Evolutionary conservation across 1,140 invertebrate genomes (phyloP).

Genomic region (Proctacanthus coquilletti): DNA sequence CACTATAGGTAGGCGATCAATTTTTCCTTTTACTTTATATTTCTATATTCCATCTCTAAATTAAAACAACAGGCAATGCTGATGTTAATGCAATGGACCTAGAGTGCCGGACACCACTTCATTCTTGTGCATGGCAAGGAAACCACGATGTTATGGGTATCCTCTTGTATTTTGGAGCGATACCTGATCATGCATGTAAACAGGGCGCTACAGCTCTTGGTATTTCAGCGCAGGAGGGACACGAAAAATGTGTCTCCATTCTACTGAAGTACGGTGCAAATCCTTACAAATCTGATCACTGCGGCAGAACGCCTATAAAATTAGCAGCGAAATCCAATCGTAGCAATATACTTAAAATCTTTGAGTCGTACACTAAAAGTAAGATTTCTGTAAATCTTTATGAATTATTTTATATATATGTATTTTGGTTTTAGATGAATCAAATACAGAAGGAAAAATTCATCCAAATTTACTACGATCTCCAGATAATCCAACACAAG

Average conservation of each 20-base stretch:
- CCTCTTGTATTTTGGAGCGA: constrained; percentile 59
- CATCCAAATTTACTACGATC: constrained; percentile 26
- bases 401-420: too few relatives aligned
- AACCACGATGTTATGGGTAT: constrained; percentile 70
- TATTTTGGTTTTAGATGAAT: constrained; percentile 26
- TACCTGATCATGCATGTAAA: constrained; percentile 81
- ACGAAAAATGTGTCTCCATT: constrained; percentile 76
- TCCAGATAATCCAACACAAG: constrained; percentile 22
- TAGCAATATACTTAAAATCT: constrained; percentile 27
- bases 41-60: too few relatives aligned
- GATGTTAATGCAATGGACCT: constrained; percentile 79
- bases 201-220: constrained; percentile 84
- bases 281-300: constrained; percentile 83
- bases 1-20: constrained; percentile 34
- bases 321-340: constrained; percentile 39
- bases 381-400: constrained; percentile 8
- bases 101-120: constrained; percentile 75
- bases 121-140: constrained; percentile 92
- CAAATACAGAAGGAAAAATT: constrained; percentile 27
- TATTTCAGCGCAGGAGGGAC: constrained; percentile 75
- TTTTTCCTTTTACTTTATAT: constrained; percentile 7
- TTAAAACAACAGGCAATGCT: constrained; percentile 41
- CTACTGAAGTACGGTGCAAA: constrained; percentile 79
- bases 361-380: constrained; percentile 29
- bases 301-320: constrained; percentile 49